A percentile compares a stretch with the other conserved stretches of the same genome.
phyloP scores from a whole-genome alignment of 2,888 invertebrate genomes.

The Troglohyphantes excavatus region DNA sequence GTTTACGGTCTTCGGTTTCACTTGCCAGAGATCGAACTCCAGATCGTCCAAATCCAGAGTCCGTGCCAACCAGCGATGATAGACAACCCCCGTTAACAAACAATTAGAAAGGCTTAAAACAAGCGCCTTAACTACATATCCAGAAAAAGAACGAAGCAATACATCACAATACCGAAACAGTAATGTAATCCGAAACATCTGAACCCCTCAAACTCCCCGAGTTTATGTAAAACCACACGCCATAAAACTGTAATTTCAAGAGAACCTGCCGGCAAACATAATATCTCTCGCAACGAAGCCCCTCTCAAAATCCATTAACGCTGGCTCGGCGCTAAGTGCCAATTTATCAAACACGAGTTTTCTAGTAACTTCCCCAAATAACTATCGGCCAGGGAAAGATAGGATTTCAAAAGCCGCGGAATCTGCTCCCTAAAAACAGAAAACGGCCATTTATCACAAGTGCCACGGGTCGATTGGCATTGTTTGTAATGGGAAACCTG shows the following conservation, averaged over 20 bases:
- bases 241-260: conserved; percentile 21
- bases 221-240: neutral
- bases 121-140: too few relatives aligned
- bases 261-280: conserved; percentile 8
- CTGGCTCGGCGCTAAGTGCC: conserved; percentile 11
- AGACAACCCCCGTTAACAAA: too few relatives aligned
- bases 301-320: conserved; percentile 43
- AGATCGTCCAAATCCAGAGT: too few relatives aligned
- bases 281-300: conserved; percentile 9
- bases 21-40: too few relatives aligned
- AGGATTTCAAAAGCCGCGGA: conserved; percentile 28
- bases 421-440: conserved; percentile 2
- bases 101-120: too few relatives aligned
- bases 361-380: neutral
- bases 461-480: neutral
- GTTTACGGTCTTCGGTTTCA: too few relatives aligned
- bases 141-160: neutral
- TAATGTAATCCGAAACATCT: neutral
- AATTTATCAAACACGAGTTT: conserved; percentile 46
- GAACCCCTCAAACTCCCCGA: neutral
- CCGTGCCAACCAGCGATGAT: too few relatives aligned
- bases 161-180: neutral
- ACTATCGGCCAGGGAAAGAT: neutral
- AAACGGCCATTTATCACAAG: conserved; percentile 5
- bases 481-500: conserved; percentile 16